Base-by-base conservation (phyloP, 2,113 vertebrate genomes). In the Chrysemys picta region DNA sequence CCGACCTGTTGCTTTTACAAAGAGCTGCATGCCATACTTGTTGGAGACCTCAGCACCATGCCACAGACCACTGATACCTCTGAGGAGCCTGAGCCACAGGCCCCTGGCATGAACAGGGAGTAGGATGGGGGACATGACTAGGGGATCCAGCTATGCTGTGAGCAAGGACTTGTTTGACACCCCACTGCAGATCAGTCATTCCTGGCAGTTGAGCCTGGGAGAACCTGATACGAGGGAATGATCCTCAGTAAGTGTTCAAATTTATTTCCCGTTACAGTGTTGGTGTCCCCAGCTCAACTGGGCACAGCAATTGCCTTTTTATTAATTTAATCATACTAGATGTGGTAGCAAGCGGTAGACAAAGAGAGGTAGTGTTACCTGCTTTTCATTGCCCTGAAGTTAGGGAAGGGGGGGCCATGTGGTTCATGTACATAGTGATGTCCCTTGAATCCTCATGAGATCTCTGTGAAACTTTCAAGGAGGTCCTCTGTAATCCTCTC, bases 101-200 rank as follows among this genome's bases (percentile, higher is more conserved):
- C 62, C 62, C 31, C 31, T 65, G 62, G 16, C 13, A 65, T 65
- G 13, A 65, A 65, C 29, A 35, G 62, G 7, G 31, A 35, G 45
- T 29, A 79, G 25, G 0, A 0, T 76, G 49, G 12, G 54, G 12
- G 42, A 19, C 9, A 42, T n/a, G n/a, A 42, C 9, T 17, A 42
- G 38, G 35, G 29, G 29, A 14, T 35, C 59, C 12, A 62, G 29
- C 25, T 65, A 65, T 35, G 31, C 62, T 65, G 16, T 35, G 31
- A 65, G 27, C 12, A 29, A 31, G 57, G 57, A 59, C 27, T 5
- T 59, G 27, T 65, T 35, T 65, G 31, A 65, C 7, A 35, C 62
- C 13, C 31, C 31, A 17, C 62, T 17, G 31, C 62, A 65, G 59
- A 65, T 65, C 62, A 65, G 6, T 65, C 16, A 65, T 65, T 65